Evolutionary conservation across 1,140 invertebrate species (phyloP).

Genomic region (Dinoponera quadriceps): DNA sequence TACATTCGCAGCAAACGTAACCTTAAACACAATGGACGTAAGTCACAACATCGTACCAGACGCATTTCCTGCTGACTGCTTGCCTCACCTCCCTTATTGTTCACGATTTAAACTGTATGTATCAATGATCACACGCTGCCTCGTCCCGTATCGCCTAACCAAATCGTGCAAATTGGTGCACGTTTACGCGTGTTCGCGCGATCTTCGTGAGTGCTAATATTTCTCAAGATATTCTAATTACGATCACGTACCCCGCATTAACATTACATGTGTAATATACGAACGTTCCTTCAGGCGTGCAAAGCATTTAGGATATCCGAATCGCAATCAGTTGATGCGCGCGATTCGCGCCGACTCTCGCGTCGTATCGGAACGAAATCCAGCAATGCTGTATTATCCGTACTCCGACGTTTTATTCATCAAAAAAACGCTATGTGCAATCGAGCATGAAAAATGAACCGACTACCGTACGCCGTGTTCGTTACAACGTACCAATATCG

Average conservation of each 20-base stretch:
- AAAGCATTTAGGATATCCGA: conserved; percentile 37
- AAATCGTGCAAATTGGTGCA: no score
- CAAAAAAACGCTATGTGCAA: conserved; percentile 17
- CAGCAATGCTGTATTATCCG: conserved; percentile 22
- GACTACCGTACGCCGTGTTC: neutral
- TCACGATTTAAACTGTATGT: no score
- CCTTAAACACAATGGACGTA: no score
- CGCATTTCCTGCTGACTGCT: no score
- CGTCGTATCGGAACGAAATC: conserved; percentile 19
- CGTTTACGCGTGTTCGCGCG: no score
- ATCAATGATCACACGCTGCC: no score
- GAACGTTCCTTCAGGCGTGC: conserved; percentile 40
- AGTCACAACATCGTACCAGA: no score
- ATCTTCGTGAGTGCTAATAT: no score
- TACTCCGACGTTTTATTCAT: neutral
- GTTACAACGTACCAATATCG: no score
- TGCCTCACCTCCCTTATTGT: no score
- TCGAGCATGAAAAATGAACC: neutral
- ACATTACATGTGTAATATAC: conserved; percentile 42
- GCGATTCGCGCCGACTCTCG: neutral
- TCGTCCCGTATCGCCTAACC: no score
- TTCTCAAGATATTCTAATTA: conserved; percentile 44
- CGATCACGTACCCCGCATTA: conserved; percentile 47
- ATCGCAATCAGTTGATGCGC: neutral
- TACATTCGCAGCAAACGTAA: no score